Conservation (phyloP, 2,797 vertebrate genomes). For the Carapus acus region DNA sequence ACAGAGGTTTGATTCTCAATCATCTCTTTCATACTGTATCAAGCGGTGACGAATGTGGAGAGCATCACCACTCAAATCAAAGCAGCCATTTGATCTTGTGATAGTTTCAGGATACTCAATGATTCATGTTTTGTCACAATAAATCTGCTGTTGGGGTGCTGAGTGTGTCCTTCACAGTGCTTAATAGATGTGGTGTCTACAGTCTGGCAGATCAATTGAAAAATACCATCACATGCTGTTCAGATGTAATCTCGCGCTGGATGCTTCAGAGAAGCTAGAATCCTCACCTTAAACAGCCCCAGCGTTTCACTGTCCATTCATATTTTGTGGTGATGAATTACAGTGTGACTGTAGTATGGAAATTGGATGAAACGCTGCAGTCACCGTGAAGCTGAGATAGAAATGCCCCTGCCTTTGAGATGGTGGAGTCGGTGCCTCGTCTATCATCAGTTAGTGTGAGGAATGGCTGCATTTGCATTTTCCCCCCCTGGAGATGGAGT, state of each 20-base stretch:
- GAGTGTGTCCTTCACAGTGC: neutral
- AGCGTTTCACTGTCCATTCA: neutral
- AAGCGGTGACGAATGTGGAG: neutral
- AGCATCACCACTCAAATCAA: neutral
- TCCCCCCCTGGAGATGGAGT: too few species aligned
- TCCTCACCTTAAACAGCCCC: too few species aligned
- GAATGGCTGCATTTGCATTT: too few species aligned
- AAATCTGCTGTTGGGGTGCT: constrained; percentile 4
- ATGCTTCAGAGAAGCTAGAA: too few species aligned
- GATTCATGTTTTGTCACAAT: constrained; percentile 4
- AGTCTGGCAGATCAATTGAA: too few species aligned
- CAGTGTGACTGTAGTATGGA: constrained; percentile 2
- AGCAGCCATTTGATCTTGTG: constrained; percentile 1
- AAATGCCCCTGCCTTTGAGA: neutral
- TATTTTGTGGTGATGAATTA: constrained; percentile 6
- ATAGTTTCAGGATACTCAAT: constrained; percentile 7
- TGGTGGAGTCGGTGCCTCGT: too few species aligned
- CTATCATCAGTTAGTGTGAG: too few species aligned
- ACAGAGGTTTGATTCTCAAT: neutral
- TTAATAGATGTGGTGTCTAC: too few species aligned
- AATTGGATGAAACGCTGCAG: neutral
- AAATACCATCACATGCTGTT: too few species aligned
- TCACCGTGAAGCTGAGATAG: neutral
- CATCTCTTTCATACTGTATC: neutral
- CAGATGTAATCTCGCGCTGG: too few species aligned